Percentiles rank a stretch among this genome's conserved stretches.
Conservation (phyloP, 1,140 invertebrate genomes). For the Drosophila insularis region DNA sequence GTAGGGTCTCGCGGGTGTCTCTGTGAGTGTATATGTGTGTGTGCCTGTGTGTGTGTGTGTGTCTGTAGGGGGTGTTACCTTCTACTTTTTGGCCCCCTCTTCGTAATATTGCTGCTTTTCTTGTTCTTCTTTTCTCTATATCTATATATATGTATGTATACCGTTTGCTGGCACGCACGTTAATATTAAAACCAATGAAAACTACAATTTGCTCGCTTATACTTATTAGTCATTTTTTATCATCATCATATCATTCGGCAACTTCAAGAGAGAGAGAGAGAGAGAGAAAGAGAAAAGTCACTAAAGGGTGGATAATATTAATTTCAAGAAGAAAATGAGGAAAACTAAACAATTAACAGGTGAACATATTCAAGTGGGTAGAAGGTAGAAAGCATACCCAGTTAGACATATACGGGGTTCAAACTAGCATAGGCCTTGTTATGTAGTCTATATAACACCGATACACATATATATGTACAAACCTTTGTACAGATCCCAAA, state of each 20-base stretch:
- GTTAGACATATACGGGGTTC: no score
- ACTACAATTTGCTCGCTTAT: constrained; percentile 74
- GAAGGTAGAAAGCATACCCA: no score
- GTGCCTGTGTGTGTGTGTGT: constrained; percentile 15
- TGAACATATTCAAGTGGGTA: constrained; percentile 17
- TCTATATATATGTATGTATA: not conserved
- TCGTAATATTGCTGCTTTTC: not conserved
- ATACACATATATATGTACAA: no score
- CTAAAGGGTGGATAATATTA: constrained; percentile 27
- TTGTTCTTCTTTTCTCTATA: not conserved
- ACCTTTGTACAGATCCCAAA: no score
- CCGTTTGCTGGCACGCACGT: constrained; percentile 54
- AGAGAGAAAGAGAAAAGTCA: no score
- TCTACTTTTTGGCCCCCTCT: constrained; percentile 29
- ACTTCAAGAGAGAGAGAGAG: constrained; percentile 2
- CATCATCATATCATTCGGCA: constrained; percentile 44
- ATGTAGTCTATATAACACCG: no score
- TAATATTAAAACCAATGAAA: constrained; percentile 78
- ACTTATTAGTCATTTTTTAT: constrained; percentile 66
- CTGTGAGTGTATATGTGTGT: constrained; percentile 6
- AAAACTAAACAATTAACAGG: not conserved
- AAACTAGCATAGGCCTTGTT: no score
- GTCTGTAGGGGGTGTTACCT: constrained; percentile 42
- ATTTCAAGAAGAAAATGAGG: constrained; percentile 16
- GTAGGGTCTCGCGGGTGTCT: constrained; percentile 40